Evolutionary conservation across 1,140 invertebrate genomes (phyloP), one percentile per base, ranked within the genome.

Genomic region (Micrasema longulum): DNA sequence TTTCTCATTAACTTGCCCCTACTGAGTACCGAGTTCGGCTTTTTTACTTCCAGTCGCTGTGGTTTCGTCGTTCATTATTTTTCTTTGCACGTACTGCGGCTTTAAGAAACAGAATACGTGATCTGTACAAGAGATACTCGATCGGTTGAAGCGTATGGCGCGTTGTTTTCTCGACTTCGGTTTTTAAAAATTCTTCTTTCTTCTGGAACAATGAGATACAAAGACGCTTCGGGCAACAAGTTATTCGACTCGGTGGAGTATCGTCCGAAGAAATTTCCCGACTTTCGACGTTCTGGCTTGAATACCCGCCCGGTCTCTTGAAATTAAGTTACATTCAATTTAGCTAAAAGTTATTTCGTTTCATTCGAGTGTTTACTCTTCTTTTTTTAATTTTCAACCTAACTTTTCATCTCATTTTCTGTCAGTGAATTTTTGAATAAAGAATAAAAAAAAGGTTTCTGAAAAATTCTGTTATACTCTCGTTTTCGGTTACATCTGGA

Each of bases 21-120:
- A 41, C 47, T 18, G 72, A 53, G 63, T 18, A n/a, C n/a, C 52
- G 26, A 31, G 26, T 7, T 31, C 22, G 12, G n/a, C 18, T 64
- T 65, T 60, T 67, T 71, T 71, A 47, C 47, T 36, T 55, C 4
- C 35, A 31, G 62, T 41, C 50, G 43, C 20, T 73, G 66, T 35
- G 71, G 65, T 73, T 71, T 71, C 62, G 64, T 66, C 31, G 50
- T 71, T 69, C 69, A 63, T 76, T 76, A 76, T 73, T 73, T 76
- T 76, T 73, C 74, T 48, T 62, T 26, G 74, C 74, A 76, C 74
- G 74, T 76, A 66, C 50, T 23, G 68, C 52, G 74, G 71, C 74
- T 76, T 76, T 70, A 65, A 65, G 71, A 67, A 75, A 76, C 74
- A 76, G 74, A 67, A 70, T 76, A 76, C 74, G 74, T 76, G 74